Evolutionary conservation across 37 sponge, comb jelly and placozoan genomes (phyloP), one percentile per base, ranked within the genome.

Genomic region (Geodia barretti): DNA sequence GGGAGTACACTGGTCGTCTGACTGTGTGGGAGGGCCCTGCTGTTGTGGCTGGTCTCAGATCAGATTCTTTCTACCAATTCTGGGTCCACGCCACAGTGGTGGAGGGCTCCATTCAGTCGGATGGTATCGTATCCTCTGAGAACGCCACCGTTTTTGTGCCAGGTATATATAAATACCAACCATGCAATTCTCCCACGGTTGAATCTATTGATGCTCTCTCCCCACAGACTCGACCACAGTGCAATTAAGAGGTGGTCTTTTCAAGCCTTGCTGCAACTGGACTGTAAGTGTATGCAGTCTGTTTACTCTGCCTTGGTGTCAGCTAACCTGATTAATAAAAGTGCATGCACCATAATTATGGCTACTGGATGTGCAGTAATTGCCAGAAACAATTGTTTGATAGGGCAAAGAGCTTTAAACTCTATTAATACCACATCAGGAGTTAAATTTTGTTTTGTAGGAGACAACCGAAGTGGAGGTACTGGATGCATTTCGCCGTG

Each of bases 281-380:
- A 74, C 60, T 74, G 83, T 82, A 40, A 63, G 83, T n/a, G 7
- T 47, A 47, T n/a, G n/a, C n/a, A n/a, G n/a, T n/a, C n/a, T n/a
- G n/a, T n/a, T n/a, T n/a, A n/a, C n/a, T n/a, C n/a, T n/a, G n/a
- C n/a, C n/a, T n/a, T n/a, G n/a, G n/a, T n/a, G n/a, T n/a, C n/a
- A n/a, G n/a, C n/a, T n/a, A n/a, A n/a, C n/a, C n/a, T n/a, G n/a
- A n/a, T n/a, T n/a, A n/a, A n/a, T n/a, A n/a, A n/a, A n/a, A n/a
- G n/a, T n/a, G n/a, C n/a, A n/a, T n/a, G n/a, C n/a, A n/a, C n/a
- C n/a, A n/a, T n/a, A n/a, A n/a, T n/a, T n/a, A n/a, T n/a, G n/a
- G n/a, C n/a, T n/a, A n/a, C n/a, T n/a, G n/a, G n/a, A n/a, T 4
- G 11, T 70, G 39, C 38, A 34, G 8, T 65, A 65, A 65, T 65